Evolutionary conservation across 2,888 invertebrate genomes (phyloP).

Genomic region (Himalopsyche kuldschensis): DNA sequence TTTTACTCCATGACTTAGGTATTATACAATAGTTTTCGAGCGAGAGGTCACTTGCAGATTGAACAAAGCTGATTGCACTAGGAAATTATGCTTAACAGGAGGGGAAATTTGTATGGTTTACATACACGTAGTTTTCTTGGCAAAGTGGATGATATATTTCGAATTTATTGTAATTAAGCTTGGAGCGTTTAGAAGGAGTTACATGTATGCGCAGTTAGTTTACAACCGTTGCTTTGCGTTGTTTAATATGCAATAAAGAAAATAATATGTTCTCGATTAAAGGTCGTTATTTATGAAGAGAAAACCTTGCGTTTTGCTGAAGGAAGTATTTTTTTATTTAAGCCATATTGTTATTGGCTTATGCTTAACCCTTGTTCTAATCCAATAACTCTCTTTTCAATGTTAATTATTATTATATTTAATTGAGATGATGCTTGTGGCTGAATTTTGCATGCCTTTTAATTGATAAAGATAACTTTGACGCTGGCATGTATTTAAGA

Average conservation of each 20-base stretch:
- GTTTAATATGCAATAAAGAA: neutral
- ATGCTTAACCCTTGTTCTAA: too few species aligned
- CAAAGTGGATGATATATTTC: slow-evolving; percentile 4
- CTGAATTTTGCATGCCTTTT: too few species aligned
- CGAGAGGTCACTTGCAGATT: neutral
- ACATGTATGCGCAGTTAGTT: neutral
- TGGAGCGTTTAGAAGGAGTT: neutral
- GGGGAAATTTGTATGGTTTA: slow-evolving; percentile 1
- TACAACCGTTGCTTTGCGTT: neutral
- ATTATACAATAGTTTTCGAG: neutral
- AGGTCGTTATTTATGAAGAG: neutral
- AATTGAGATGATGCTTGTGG: too few species aligned
- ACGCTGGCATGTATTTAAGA: too few species aligned
- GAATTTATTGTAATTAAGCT: slow-evolving; percentile 6
- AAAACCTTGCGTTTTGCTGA: neutral
- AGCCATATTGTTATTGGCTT: too few species aligned
- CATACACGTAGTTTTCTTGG: neutral
- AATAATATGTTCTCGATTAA: neutral
- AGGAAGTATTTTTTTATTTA: neutral
- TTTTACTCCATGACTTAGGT: too few species aligned
- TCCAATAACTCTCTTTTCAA: too few species aligned
- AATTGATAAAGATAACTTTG: too few species aligned
- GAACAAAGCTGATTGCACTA: neutral
- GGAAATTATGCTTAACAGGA: neutral
- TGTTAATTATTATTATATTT: too few species aligned